Evolutionary conservation across 2,888 invertebrate species (phyloP).

Genomic region (Lomographa bimaculata): DNA sequence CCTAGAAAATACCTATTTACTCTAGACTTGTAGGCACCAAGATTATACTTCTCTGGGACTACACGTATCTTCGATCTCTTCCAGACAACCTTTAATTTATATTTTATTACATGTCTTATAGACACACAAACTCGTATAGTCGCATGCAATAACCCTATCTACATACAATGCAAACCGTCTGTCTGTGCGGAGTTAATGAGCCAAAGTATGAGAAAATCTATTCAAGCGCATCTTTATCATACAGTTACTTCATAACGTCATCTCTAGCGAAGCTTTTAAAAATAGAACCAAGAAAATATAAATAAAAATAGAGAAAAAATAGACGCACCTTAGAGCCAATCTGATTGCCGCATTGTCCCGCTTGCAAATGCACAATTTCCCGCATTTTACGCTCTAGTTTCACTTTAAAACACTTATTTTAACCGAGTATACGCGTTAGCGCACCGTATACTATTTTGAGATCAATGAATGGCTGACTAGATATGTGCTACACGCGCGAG

Average conservation of each 20-base stretch:
- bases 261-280: constrained; percentile 23
- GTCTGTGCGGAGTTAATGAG: constrained; percentile 11
- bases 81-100: too few species aligned
- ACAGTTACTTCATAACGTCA: constrained; percentile 14
- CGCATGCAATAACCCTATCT: too few species aligned
- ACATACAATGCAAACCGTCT: too few species aligned
- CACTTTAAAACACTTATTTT: constrained; percentile 38
- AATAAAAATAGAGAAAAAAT: constrained; percentile 2
- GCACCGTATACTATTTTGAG: constrained; percentile 46
- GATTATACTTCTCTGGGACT: too few species aligned
- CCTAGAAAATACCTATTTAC: too few species aligned
- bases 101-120: too few species aligned
- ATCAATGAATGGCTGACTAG: constrained; percentile 21
- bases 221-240: constrained; percentile 21
- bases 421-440: constrained; percentile 25
- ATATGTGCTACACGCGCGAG: constrained; percentile 10
- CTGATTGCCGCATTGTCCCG: constrained; percentile 96
- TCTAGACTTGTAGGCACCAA: too few species aligned
- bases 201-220: constrained; percentile 24
- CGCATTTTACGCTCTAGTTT: constrained; percentile 85
- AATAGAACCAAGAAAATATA: constrained; percentile 20
- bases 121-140: too few species aligned
- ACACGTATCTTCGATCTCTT: too few species aligned
- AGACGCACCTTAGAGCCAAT: constrained; percentile 93
- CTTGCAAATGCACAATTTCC: constrained; percentile 96